phyloP scores from a whole-genome alignment of 2,888 invertebrate species.

The Mantis religiosa region DNA sequence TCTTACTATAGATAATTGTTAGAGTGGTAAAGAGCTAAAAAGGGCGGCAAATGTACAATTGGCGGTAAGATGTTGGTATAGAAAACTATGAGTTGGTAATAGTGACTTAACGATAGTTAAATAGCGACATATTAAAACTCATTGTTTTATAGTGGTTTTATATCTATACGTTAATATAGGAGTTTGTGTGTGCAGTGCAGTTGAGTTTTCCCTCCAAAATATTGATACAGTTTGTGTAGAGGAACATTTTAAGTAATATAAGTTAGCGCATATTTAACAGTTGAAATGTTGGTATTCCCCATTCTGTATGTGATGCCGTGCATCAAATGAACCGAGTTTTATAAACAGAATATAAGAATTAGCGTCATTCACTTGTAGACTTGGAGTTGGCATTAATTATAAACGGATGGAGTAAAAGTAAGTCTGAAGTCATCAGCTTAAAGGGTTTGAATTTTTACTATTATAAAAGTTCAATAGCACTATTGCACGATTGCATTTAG shows the following conservation, averaged over 20 bases:
- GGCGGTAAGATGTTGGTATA: no score
- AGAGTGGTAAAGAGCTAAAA: no score
- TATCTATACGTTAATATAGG: no score
- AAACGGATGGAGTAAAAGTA: background rate
- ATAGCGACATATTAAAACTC: background rate
- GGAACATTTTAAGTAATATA: background rate
- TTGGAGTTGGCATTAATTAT: background rate
- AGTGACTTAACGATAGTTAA: background rate
- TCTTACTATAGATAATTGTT: no score
- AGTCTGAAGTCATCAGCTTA: background rate
- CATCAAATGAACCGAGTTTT: background rate
- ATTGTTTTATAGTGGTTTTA: background rate
- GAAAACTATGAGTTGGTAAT: background rate
- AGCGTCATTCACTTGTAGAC: no score
- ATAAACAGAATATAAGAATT: no score
- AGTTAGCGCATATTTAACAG: background rate
- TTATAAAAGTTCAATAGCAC: no score
- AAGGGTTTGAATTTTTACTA: no score
- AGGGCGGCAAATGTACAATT: no score
- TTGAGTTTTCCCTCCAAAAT: background rate
- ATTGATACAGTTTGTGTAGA: background rate
- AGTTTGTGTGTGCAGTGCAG: no score
- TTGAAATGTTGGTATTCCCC: no score
- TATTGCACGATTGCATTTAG: no score
- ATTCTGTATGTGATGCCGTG: background rate